A percentile compares a stretch with the other conserved stretches of the same genome.
Conservation (phyloP, 2,888 invertebrate species). For the Tineola bisselliella region DNA sequence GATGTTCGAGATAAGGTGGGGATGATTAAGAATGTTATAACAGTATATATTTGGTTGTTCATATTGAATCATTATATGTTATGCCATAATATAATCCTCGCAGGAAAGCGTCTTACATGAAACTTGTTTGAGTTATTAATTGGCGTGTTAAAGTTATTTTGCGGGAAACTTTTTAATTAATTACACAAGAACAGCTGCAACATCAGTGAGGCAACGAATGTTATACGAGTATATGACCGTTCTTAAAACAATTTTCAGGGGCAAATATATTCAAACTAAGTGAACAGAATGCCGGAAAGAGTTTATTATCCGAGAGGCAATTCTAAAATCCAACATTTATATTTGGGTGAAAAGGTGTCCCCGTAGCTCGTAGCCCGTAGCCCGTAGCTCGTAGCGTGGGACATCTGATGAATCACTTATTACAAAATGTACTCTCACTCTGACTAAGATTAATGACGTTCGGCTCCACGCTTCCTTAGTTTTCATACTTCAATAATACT, state of each 20-base stretch:
- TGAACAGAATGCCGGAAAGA: too few species aligned
- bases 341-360: neutral
- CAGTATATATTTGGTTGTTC: too few species aligned
- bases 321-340: neutral
- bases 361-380: neutral
- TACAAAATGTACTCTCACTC: slow-evolving; percentile 3
- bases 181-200: neutral
- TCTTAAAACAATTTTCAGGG: too few species aligned
- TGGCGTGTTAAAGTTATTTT: neutral
- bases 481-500: too few species aligned
- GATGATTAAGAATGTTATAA: too few species aligned
- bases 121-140: neutral
- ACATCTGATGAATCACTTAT: slow-evolving; percentile 6
- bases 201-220: too few species aligned
- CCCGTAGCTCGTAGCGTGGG: neutral
- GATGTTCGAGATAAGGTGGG: too few species aligned
- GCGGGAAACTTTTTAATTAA: neutral
- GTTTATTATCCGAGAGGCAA: neutral
- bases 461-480: neutral
- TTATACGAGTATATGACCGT: too few species aligned
- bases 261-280: too few species aligned
- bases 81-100: too few species aligned
- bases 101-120: neutral
- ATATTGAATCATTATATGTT: too few species aligned
- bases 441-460: slow-evolving; percentile 1